Base-by-base conservation (phyloP, 2,888 invertebrate species). In the Lasioglossum leucozonium region DNA sequence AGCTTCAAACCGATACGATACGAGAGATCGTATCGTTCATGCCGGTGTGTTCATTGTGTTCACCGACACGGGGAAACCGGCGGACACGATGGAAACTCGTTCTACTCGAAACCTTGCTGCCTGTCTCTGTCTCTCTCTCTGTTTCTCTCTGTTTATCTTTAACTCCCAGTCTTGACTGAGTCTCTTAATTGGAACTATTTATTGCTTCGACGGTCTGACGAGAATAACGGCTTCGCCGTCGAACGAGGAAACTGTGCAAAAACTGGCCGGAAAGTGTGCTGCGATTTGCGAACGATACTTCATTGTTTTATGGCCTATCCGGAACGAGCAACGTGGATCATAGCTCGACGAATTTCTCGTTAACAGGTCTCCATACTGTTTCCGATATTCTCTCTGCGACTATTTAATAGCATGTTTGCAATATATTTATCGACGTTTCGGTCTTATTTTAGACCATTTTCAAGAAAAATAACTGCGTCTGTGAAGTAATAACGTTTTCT, bases 1-100 rank as follows among this genome's bases (percentile, higher is more conserved):
- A 86, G 65, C 77, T 87, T 80, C 71, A 26, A 81, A 83, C 76
- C 51, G 47, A 65, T 58, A 16, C 65, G 65, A 76, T 58, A 16
- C 65, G 65, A 76, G 72, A 65, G 74, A 75, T 74, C 85, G 73
- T 77, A 40, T 82, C 77, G 76, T 65, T 22, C 22, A 30, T 5
- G 18, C 40, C n/a, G 44, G 34, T 65, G 16, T 51, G 72, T 82
- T 77, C 58, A 72, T 81, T 81, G 84, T 86, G 62, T 72, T 80
- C 55, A 62, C 16, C 30, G 26, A n/a, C 55, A 26, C 55, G 34
- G 26, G 58, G 34, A 81, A 77, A 79, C 72, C 37, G 79, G 58
- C 26, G 67, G 65, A 58, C 30, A 72, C 79, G 72, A 75, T 69
- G 30, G 30, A 62, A 75, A 72, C 55, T 67, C 47, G 73, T 73